Percentiles rank a stretch among this genome's conserved stretches.
Conservation (phyloP, 2,113 vertebrate species). For the Hepsetus odoe region DNA sequence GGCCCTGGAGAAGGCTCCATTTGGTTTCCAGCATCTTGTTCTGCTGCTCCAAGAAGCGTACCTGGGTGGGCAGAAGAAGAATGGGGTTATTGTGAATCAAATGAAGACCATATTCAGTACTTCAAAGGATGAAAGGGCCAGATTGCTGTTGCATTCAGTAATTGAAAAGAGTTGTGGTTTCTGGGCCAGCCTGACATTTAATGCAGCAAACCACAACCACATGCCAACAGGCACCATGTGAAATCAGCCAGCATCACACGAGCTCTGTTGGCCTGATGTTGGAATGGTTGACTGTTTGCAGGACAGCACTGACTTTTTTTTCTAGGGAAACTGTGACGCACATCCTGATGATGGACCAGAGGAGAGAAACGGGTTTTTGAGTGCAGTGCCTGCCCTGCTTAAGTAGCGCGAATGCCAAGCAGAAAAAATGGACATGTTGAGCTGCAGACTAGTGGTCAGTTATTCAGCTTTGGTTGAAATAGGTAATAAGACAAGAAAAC, state of each 20-base stretch:
- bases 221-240: slow-evolving; percentile 46
- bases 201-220: slow-evolving; percentile 40
- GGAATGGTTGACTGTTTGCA: slow-evolving; percentile 49
- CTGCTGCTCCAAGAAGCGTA: slow-evolving; percentile 96
- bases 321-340: slow-evolving; percentile 66
- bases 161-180: slow-evolving; percentile 35
- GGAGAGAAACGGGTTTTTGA: slow-evolving; percentile 22
- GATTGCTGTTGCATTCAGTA: slow-evolving; percentile 1
- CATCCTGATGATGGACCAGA: slow-evolving; percentile 23
- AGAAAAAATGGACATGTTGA: too few relatives aligned
- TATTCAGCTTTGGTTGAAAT: not conserved
- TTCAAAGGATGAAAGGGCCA: slow-evolving; percentile 5
- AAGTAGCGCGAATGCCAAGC: too few relatives aligned
- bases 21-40: slow-evolving; percentile 99
- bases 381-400: not conserved
- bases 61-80: slow-evolving; percentile 65
- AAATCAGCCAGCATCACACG: slow-evolving; percentile 28
- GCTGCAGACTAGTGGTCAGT: not conserved
- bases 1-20: slow-evolving; percentile 90
- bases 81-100: slow-evolving; percentile 32
- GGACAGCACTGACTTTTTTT: slow-evolving; percentile 48
- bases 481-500: not conserved
- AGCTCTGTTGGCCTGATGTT: slow-evolving; percentile 23
- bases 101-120: slow-evolving; percentile 34
- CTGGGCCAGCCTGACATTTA: slow-evolving; percentile 14